Evolutionary conservation across 1,140 invertebrate species (phyloP).

Genomic region (Macrocentrus cingulum): DNA sequence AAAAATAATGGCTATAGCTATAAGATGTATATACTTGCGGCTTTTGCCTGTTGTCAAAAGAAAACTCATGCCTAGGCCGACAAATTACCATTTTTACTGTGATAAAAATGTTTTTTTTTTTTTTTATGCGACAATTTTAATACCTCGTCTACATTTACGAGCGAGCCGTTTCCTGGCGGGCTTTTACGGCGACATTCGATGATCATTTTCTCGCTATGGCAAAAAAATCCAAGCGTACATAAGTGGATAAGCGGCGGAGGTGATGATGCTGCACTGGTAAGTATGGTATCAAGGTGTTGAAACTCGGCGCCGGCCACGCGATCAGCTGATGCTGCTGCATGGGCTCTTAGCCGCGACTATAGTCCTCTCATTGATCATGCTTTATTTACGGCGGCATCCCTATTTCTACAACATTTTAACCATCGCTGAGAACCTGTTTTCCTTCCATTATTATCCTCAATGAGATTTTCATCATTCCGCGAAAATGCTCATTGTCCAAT

Average conservation of each 20-base stretch:
- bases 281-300: constrained; percentile 9
- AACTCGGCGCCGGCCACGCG: too few species aligned
- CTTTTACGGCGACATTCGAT: not conserved
- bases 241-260: not conserved
- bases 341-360: too few species aligned
- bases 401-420: too few species aligned
- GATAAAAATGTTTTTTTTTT: not conserved
- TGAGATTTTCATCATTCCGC: too few species aligned
- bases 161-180: not conserved
- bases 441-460: too few species aligned
- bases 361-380: too few species aligned
- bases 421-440: too few species aligned
- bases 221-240: not conserved
- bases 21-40: not conserved
- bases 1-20: constrained; percentile 47
- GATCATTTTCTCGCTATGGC: not conserved
- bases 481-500: too few species aligned
- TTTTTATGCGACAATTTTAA: not conserved
- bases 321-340: too few species aligned
- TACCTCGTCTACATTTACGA: constrained; percentile 1
- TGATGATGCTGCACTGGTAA: not conserved
- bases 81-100: constrained; percentile 2
- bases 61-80: not conserved
- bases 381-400: too few species aligned
- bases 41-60: not conserved